Percentiles rank a stretch among this genome's conserved stretches.
Evolutionary conservation across 92 coral and sea anemone species (phyloP).

Genomic region (Plumapathes pennacea): DNA sequence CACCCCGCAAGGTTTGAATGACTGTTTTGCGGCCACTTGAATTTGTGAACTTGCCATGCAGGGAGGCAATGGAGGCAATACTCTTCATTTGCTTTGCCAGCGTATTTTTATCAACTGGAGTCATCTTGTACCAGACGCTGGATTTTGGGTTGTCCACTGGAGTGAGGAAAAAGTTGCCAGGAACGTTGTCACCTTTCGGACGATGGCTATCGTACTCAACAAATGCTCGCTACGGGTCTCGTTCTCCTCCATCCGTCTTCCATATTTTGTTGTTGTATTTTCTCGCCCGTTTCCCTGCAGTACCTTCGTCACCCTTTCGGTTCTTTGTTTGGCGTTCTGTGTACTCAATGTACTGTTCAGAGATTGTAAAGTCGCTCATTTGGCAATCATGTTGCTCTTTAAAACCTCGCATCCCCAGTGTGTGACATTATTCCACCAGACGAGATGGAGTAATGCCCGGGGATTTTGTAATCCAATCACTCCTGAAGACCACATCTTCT

Average conservation of each 20-base stretch:
- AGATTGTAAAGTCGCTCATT: conserved; percentile 19
- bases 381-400: conserved; percentile 47
- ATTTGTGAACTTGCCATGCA: conserved; percentile 47
- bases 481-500: conserved; percentile 54
- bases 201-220: conserved; percentile 30
- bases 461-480: conserved; percentile 41
- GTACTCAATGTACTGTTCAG: conserved; percentile 39
- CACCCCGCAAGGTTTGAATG: conserved; percentile 55
- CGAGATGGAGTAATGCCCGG: conserved; percentile 26
- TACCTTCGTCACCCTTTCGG: conserved; percentile 23
- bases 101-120: conserved; percentile 20
- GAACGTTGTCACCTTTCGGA: conserved; percentile 25
- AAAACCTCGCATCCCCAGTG: conserved; percentile 49
- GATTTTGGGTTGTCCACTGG: conserved; percentile 32
- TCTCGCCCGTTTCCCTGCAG: conserved; percentile 24
- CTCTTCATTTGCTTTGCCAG: conserved; percentile 19
- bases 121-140: conserved; percentile 25
- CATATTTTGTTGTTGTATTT: conserved; percentile 48
- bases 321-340: conserved; percentile 53
- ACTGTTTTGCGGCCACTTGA: conserved; percentile 62
- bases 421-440: conserved; percentile 49
- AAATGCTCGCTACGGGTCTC: conserved; percentile 32
- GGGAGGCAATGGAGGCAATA: conserved; percentile 17
- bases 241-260: conserved; percentile 43
- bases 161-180: conserved; percentile 17